These are phyloP conservation scores for Rhinichthys klamathensis DNA, from an alignment of 2,113 vertebrate species.

Conservation along the genomic window DNA sequence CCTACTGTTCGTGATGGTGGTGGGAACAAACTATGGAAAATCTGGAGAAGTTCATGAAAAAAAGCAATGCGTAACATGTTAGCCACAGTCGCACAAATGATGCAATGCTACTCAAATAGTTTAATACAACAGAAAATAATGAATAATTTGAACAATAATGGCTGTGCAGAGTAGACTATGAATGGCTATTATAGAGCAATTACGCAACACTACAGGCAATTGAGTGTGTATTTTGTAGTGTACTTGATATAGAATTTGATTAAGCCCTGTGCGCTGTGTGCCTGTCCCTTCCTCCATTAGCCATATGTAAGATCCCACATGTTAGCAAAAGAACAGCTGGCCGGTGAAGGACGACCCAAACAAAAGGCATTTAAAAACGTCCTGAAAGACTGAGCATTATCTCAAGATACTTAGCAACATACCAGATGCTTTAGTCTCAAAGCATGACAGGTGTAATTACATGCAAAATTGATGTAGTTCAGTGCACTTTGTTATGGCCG, in stretches of 20 bases:
- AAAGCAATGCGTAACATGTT: neutral
- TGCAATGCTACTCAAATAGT: neutral
- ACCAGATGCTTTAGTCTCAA: neutral
- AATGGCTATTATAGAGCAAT: neutral
- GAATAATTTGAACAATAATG: neutral
- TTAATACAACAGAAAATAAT: neutral
- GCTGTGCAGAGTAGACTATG: neutral
- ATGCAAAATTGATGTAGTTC: conserved; percentile 13
- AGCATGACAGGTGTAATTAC: neutral
- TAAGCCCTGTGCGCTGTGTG: too few relatives aligned
- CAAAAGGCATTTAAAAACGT: neutral
- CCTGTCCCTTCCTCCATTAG: neutral
- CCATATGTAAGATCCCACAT: neutral
- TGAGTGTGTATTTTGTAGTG: neutral
- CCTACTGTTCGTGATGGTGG: neutral
- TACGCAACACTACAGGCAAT: neutral
- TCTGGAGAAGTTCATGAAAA: neutral
- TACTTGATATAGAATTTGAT: neutral
- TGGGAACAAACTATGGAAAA: neutral
- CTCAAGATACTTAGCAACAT: neutral
- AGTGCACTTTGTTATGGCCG: conserved; percentile 29
- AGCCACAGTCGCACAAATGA: neutral
- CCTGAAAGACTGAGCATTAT: neutral
- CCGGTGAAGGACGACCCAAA: neutral
- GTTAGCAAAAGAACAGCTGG: neutral